Conservation (phyloP, 92 coral and sea anemone genomes). For the Plumapathes pennacea region DNA sequence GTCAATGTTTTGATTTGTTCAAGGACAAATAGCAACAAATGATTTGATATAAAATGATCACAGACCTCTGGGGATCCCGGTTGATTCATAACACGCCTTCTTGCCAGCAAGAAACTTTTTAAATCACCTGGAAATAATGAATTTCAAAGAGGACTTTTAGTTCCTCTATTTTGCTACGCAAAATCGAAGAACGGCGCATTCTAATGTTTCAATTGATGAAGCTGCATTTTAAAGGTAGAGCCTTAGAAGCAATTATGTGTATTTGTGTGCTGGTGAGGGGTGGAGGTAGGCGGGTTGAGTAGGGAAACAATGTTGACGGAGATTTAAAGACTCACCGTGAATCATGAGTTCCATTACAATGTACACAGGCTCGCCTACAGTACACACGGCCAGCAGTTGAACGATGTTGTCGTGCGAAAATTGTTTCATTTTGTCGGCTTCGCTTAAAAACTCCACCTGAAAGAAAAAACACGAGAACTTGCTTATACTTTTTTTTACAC, state of each 20-base stretch:
- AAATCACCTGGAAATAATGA: conserved; percentile 49
- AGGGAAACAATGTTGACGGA: too few relatives aligned
- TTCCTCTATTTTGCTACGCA: background rate
- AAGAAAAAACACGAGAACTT: too few relatives aligned
- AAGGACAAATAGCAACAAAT: background rate
- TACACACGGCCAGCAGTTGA: conserved; percentile 62
- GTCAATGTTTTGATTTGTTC: background rate
- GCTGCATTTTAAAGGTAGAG: too few relatives aligned
- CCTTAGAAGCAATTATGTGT: too few relatives aligned
- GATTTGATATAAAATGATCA: background rate
- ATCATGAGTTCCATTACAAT: conserved; percentile 79
- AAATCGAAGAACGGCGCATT: background rate
- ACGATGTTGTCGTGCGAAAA: conserved; percentile 62
- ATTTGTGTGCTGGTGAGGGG: too few relatives aligned
- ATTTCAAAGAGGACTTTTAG: background rate
- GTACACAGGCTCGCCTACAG: conserved; percentile 69
- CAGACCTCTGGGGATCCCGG: conserved; percentile 67
- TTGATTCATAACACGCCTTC: conserved; percentile 57
- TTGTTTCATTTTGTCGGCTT: conserved; percentile 79
- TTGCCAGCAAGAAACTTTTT: conserved; percentile 71
- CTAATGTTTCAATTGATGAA: background rate
- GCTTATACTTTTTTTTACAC: too few relatives aligned
- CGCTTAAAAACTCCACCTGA: conserved; percentile 77
- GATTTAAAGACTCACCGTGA: conserved; percentile 47
- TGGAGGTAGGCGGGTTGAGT: background rate